phyloP scores from a whole-genome alignment of 2,797 vertebrate species.

The Rhinichthys osculus region DNA sequence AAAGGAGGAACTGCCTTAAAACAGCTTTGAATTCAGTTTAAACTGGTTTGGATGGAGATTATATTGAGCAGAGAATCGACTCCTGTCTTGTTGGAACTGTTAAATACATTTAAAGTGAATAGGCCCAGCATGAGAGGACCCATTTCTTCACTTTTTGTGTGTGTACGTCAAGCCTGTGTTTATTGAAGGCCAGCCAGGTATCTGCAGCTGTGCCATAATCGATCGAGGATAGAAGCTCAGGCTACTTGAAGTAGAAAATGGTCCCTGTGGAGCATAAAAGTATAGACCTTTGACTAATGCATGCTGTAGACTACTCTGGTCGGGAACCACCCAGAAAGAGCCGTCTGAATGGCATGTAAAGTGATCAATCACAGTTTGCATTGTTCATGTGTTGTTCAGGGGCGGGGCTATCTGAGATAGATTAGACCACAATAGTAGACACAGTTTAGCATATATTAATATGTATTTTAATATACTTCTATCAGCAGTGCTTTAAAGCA shows the following conservation, averaged over 20 bases:
- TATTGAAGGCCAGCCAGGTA: constrained; percentile 37
- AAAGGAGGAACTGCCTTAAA: constrained; percentile 21
- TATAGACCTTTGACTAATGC: neutral
- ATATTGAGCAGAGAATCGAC: constrained; percentile 17
- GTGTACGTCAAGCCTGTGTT: neutral
- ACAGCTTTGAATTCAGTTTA: constrained; percentile 17
- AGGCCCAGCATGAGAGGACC: neutral
- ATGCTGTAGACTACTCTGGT: neutral
- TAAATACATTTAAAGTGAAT: constrained; percentile 26
- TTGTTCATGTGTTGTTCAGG: neutral
- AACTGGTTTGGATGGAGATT: neutral
- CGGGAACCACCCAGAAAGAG: neutral
- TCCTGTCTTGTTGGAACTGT: constrained; percentile 24
- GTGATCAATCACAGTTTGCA: neutral
- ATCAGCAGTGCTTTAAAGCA: neutral
- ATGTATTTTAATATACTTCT: neutral
- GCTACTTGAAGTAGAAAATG: constrained; percentile 26
- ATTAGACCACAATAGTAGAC: neutral
- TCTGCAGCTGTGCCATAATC: constrained; percentile 25
- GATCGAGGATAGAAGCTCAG: constrained; percentile 1
- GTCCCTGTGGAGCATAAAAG: neutral
- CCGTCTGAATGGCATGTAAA: neutral
- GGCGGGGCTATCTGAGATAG: neutral
- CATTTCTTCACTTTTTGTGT: constrained; percentile 15
- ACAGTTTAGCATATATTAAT: neutral